Percentiles rank a stretch among this genome's conserved stretches.
phyloP scores from a whole-genome alignment of 2,888 invertebrate genomes.

The Acanthopleura granulata region DNA sequence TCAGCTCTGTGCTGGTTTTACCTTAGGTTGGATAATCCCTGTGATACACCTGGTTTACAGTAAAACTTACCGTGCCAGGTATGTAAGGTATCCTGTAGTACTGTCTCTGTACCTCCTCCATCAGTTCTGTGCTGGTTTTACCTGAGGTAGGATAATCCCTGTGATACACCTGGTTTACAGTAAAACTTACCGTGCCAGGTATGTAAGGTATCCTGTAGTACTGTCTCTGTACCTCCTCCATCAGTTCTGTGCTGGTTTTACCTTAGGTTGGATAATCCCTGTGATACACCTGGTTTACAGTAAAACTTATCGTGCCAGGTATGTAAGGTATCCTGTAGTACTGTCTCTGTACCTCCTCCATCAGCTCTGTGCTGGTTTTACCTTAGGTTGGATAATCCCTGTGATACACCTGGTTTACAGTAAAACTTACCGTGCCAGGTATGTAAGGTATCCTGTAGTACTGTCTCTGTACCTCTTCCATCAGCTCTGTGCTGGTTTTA shows the following conservation, averaged over 20 bases:
- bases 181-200: conserved; percentile 90
- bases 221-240: conserved; percentile 82
- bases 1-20: no score
- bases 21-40: neutral
- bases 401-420: conserved; percentile 92
- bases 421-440: conserved; percentile 87
- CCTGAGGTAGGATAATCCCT: conserved; percentile 74
- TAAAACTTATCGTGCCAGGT: conserved; percentile 89
- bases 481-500: conserved; percentile 78
- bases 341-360: conserved; percentile 82
- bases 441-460: conserved; percentile 92
- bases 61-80: conserved; percentile 88
- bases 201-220: conserved; percentile 92
- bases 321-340: conserved; percentile 92
- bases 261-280: conserved; percentile 74
- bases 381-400: conserved; percentile 74
- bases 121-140: conserved; percentile 77
- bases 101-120: conserved; percentile 82
- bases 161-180: conserved; percentile 92
- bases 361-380: conserved; percentile 78
- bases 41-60: neutral
- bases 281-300: conserved; percentile 92
- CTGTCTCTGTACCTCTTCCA: conserved; percentile 82
- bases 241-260: conserved; percentile 78
- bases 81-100: conserved; percentile 92